A percentile compares a stretch with the other conserved stretches of the same genome.
Evolutionary conservation across 2,797 vertebrate species (phyloP).

Genomic region (Phalanger gymnotis): DNA sequence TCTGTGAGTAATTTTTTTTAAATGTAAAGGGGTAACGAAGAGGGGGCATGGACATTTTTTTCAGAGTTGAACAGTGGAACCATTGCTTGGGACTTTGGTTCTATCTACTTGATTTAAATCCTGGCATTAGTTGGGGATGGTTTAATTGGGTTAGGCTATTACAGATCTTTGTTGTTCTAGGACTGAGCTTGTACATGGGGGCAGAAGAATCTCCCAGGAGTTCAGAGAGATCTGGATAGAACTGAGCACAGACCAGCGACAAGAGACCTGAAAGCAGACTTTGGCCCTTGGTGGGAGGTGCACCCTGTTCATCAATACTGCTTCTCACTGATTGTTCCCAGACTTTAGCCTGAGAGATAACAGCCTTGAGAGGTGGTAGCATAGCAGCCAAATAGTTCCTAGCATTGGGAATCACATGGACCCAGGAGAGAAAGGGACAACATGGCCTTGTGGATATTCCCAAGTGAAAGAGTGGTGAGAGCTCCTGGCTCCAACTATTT

Average conservation of each 20-base stretch:
- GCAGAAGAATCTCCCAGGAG: neutral
- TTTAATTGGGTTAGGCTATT: neutral
- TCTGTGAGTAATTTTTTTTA: too few species aligned
- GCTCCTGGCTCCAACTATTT: neutral
- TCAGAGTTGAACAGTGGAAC: neutral
- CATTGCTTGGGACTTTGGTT: neutral
- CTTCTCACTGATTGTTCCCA: neutral
- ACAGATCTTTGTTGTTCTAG: neutral
- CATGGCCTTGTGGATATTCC: neutral
- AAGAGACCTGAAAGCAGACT: neutral
- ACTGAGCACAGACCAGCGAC: neutral
- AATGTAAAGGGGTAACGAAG: constrained; percentile 5
- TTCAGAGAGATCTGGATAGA: neutral
- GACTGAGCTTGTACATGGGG: neutral
- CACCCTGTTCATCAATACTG: neutral
- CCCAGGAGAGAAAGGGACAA: neutral
- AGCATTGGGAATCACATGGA: neutral
- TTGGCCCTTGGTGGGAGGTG: neutral
- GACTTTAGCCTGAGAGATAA: neutral
- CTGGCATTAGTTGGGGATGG: neutral
- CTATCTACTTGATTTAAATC: neutral
- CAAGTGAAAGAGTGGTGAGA: neutral
- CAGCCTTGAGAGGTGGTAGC: neutral
- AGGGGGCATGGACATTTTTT: neutral
- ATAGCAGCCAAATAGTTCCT: neutral